These are phyloP conservation scores for Aptenodytes forsteri DNA, from an alignment of 2,113 vertebrate species.

Conservation along the genomic window DNA sequence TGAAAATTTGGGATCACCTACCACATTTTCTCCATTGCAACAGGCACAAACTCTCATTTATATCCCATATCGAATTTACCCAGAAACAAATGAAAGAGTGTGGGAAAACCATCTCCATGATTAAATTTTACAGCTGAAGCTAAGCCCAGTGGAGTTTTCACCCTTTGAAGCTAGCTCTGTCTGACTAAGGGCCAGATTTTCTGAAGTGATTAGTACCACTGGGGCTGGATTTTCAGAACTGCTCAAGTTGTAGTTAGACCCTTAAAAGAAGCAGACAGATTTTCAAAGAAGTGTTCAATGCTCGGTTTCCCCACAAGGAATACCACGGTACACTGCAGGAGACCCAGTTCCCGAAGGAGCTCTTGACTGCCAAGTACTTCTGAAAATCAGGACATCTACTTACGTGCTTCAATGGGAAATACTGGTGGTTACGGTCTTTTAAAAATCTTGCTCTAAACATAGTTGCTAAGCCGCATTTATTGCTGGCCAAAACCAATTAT, in stretches of 20 bases:
- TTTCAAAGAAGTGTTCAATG: background rate
- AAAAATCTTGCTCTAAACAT: background rate
- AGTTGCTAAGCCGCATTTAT: background rate
- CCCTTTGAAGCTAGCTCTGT: conserved; percentile 47
- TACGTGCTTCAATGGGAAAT: background rate
- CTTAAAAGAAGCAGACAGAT: background rate
- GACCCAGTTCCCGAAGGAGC: background rate
- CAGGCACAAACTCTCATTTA: conserved; percentile 1
- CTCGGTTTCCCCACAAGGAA: background rate
- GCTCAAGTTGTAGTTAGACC: background rate
- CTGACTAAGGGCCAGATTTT: conserved; percentile 37
- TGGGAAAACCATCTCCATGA: conserved; percentile 33
- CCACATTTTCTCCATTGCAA: background rate
- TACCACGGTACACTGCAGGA: background rate
- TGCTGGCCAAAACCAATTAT: background rate
- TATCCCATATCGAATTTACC: conserved; percentile 10
- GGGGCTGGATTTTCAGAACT: background rate
- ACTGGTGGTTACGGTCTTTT: background rate
- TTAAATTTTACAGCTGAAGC: conserved; percentile 14
- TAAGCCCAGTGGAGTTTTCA: conserved; percentile 36
- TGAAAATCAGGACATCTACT: background rate
- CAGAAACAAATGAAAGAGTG: conserved; percentile 10
- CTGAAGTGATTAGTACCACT: conserved; percentile 35
- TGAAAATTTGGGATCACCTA: conserved; percentile 46
- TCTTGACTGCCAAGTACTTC: background rate